Evolutionary conservation across 2,888 invertebrate genomes (phyloP), one percentile per base, ranked within the genome.

Genomic region (Dendrolimus houi): DNA sequence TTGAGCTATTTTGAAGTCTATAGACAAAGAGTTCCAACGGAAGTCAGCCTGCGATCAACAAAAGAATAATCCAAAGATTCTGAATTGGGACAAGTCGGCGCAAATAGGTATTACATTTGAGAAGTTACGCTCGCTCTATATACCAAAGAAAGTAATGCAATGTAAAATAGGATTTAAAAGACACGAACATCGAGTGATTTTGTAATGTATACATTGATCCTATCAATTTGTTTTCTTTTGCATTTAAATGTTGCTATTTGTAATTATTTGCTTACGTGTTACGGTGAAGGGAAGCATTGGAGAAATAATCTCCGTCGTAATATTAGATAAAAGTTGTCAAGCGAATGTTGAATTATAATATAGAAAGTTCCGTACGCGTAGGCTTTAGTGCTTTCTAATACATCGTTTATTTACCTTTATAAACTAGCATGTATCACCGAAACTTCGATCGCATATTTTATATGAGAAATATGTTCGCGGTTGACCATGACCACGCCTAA

Each of bases 231-330:
- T 55, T 47, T 54, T 54, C 54, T 56, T 56, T 58, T 56, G 57
- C 57, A 57, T 57, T 57, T 57, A 57, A 58, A 58, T 52, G 41
- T 13, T 47, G 54, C 52, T n/a, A 58, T 54, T 56, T 54, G 54
- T 58, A 58, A 58, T 52, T 56, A 58, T 54, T 58, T 55, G 54
- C 56, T 58, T 54, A 58, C 58, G 56, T 56, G 56, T 52, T 52
- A 56, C 54, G 52, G 54, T 17, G 40, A 17, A 52, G 54, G 52
- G 54, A 52, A 54, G 14, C 7, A 53, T 54, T 58, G 52, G 41
- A 47, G 54, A 58, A 56, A 58, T 59, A 56, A 56, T 59, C 55
- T 53, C 53, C 52, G 47, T 55, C 53, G 56, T 59, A 59, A 53
- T 55, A 59, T 56, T 40, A 55, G 55, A 47, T 53, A 47, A 47